A percentile compares a stretch with the other conserved stretches of the same genome.
These are phyloP conservation scores for Brienomyrus brachyistius DNA, from an alignment of 2,113 vertebrate genomes.

Conservation along the genomic window DNA sequence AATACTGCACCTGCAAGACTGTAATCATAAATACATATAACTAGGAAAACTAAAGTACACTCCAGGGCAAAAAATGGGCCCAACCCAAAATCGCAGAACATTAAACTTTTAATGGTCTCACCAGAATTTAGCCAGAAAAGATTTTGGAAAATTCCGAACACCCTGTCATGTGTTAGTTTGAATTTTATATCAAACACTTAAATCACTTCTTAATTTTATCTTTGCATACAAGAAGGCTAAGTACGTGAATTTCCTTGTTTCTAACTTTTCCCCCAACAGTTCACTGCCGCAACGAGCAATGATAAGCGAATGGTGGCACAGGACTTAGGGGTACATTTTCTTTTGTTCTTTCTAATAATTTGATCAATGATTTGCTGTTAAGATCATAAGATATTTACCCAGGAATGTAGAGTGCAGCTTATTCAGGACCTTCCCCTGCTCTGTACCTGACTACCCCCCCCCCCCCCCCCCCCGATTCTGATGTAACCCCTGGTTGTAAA, in stretches of 20 bases:
- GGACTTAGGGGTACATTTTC: not conserved
- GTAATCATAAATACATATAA: too few relatives aligned
- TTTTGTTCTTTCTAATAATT: not conserved
- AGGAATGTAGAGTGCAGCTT: not conserved
- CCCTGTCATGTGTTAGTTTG: not conserved
- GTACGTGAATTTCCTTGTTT: not conserved
- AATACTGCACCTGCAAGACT: too few relatives aligned
- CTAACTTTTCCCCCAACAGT: not conserved
- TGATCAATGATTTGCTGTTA: not conserved
- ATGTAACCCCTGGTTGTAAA: not conserved
- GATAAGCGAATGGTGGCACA: not conserved
- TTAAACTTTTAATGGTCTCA: not conserved
- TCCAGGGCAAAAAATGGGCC: not conserved
- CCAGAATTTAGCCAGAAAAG: not conserved
- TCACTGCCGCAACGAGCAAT: not conserved
- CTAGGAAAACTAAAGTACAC: not conserved
- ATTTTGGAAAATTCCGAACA: not conserved
- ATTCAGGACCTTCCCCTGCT: not conserved
- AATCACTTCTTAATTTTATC: not conserved
- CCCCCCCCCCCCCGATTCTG: not conserved
- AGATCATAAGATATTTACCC: not conserved
- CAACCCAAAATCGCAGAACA: not conserved
- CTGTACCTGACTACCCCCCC: not conserved
- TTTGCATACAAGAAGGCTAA: not conserved
- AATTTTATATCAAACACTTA: not conserved